A percentile compares a stretch with the other conserved stretches of the same genome.
Evolutionary conservation across 2,797 vertebrate genomes (phyloP).

Genomic region (Sebastes diaconus): DNA sequence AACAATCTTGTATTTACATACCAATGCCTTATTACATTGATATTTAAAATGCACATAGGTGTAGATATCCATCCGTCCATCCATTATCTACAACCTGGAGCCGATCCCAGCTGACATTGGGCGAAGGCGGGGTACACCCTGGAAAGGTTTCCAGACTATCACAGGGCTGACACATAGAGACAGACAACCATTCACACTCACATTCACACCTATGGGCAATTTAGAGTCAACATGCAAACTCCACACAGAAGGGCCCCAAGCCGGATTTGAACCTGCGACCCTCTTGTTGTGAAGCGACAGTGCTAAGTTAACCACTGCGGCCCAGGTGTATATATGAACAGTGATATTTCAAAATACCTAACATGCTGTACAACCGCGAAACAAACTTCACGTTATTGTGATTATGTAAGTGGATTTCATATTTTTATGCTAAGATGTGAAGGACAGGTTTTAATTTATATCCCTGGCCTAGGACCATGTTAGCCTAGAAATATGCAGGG

Average conservation of each 20-base stretch:
- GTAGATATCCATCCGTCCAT: neutral
- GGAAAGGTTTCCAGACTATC: too few species aligned
- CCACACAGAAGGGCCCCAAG: too few species aligned
- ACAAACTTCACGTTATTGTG: neutral
- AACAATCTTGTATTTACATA: neutral
- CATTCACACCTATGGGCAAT: too few species aligned
- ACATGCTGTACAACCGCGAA: neutral
- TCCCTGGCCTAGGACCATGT: neutral
- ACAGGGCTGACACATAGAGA: too few species aligned
- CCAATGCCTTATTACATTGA: neutral
- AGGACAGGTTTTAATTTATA: neutral
- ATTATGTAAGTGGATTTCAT: neutral
- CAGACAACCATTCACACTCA: too few species aligned
- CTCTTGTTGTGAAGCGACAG: too few species aligned
- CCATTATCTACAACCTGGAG: too few species aligned
- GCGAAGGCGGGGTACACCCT: too few species aligned
- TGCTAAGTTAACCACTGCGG: too few species aligned
- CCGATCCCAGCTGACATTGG: too few species aligned
- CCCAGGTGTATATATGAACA: neutral
- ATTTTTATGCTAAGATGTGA: neutral
- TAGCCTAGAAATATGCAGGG: neutral
- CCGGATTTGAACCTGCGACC: too few species aligned
- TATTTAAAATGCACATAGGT: neutral
- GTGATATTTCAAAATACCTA: neutral
- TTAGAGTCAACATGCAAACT: too few species aligned